Percentiles rank a stretch among this genome's conserved stretches.
Conservation (phyloP, 2,888 invertebrate genomes). For the Pegoplata infirma region DNA sequence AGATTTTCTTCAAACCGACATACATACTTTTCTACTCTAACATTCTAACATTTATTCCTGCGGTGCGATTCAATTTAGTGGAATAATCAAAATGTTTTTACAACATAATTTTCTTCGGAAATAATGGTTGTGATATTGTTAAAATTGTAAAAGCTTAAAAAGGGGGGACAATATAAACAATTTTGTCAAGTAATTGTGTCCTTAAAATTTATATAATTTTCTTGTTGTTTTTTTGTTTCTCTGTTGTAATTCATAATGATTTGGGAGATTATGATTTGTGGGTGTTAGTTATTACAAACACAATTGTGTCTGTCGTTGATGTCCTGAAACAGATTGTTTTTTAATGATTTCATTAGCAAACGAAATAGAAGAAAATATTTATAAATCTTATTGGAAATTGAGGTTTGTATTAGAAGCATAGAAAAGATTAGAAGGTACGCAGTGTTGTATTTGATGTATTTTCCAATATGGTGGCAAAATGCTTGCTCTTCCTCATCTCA, state of each 20-base stretch:
- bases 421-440: too few species aligned
- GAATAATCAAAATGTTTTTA: constrained; percentile 71
- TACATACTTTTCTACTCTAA: background rate
- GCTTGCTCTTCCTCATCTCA: too few species aligned
- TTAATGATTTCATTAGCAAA: background rate
- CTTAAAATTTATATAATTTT: constrained; percentile 43
- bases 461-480: too few species aligned
- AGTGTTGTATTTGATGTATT: too few species aligned
- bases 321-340: background rate
- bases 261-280: background rate
- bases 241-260: background rate
- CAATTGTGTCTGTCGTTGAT: background rate
- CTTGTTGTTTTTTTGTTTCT: background rate
- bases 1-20: too few species aligned
- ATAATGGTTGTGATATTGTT: background rate
- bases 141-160: background rate
- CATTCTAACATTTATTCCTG: background rate
- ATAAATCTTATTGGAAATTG: background rate
- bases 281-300: too few species aligned
- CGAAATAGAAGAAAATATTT: background rate
- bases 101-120: background rate
- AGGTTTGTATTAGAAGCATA: too few species aligned
- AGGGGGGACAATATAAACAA: background rate
- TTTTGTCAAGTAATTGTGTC: constrained; percentile 27
- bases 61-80: constrained; percentile 70